Evolutionary conservation across 2,113 vertebrate genomes (phyloP).

Genomic region (Apistogramma diplotaenia): DNA sequence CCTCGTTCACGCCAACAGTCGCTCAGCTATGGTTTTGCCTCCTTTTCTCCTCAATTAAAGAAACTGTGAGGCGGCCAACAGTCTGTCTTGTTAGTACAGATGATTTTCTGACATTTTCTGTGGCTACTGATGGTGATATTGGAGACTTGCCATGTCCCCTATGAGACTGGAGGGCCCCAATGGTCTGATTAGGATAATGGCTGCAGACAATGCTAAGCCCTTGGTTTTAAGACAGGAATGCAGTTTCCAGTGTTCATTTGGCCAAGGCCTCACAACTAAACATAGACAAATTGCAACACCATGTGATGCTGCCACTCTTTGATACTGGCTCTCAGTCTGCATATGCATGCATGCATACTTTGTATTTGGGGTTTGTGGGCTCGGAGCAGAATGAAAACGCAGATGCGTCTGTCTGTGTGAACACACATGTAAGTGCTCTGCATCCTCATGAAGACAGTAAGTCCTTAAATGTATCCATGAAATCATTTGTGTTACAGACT

Average conservation of each 20-base stretch:
- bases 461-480: neutral
- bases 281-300: conserved; percentile 53
- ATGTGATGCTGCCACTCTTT: conserved; percentile 62
- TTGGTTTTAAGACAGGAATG: conserved; percentile 60
- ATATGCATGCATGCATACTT: neutral
- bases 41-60: neutral
- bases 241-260: conserved; percentile 48
- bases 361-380: neutral
- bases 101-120: conserved; percentile 1
- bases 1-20: neutral
- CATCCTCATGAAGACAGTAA: neutral
- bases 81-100: neutral
- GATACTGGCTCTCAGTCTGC: neutral
- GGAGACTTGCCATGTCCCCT: neutral
- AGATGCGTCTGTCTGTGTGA: neutral
- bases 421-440: too few relatives aligned
- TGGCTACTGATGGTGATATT: neutral
- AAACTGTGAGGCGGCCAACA: neutral
- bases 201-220: conserved; percentile 63
- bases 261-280: conserved; percentile 44
- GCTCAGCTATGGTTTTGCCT: neutral
- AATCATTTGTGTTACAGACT: neutral
- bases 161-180: conserved; percentile 10
- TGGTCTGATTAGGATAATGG: conserved; percentile 63
- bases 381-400: neutral